phyloP scores from a whole-genome alignment of 1,140 invertebrate species.

The Gryllus bimaculatus region DNA sequence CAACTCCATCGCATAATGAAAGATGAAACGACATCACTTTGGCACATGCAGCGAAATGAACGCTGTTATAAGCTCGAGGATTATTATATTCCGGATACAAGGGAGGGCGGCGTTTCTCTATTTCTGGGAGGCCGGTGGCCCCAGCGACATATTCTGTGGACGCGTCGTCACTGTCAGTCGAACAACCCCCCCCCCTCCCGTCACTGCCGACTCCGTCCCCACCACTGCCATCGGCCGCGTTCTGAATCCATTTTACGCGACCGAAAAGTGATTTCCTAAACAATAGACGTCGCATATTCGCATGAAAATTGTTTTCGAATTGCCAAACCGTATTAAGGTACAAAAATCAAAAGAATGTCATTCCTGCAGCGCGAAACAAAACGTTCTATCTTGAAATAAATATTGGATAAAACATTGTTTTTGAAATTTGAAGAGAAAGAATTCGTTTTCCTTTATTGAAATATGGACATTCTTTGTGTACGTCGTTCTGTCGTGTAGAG shows the following conservation, averaged over 20 bases:
- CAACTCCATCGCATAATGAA: too few species aligned
- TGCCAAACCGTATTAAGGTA: neutral
- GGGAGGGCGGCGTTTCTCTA: too few species aligned
- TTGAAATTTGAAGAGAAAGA: neutral
- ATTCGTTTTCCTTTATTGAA: conserved; percentile 2
- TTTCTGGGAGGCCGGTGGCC: too few species aligned
- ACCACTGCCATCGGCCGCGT: neutral
- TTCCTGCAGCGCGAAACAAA: neutral
- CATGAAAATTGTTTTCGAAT: neutral
- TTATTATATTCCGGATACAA: too few species aligned
- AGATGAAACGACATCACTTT: too few species aligned
- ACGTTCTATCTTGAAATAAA: conserved; percentile 5
- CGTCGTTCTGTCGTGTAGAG: neutral
- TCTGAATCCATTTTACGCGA: neutral
- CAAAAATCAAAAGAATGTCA: neutral
- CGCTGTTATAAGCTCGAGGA: too few species aligned
- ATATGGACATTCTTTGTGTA: neutral
- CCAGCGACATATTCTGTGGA: too few species aligned
- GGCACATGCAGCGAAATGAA: too few species aligned
- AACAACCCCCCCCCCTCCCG: neutral
- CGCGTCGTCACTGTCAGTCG: too few species aligned
- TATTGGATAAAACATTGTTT: conserved; percentile 6
- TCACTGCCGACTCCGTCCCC: neutral
- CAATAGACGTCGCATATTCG: neutral
- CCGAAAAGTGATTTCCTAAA: neutral